A percentile compares a stretch with the other conserved stretches of the same genome.
These are phyloP conservation scores for Myotis myotis DNA, from an alignment of 2,797 vertebrate genomes.

Conservation along the genomic window DNA sequence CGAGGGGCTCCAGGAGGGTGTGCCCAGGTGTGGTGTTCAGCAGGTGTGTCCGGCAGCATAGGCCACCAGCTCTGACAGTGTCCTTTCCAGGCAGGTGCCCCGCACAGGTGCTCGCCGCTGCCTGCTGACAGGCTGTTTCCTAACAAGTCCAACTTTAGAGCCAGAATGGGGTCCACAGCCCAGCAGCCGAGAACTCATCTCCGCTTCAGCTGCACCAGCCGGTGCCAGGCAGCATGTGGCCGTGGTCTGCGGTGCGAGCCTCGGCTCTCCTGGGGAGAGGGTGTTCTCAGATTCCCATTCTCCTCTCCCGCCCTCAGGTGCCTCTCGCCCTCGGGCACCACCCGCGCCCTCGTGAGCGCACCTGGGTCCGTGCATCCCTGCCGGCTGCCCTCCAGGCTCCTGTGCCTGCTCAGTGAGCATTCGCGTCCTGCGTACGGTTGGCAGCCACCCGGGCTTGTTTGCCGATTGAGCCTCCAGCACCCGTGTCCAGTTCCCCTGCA, in stretches of 20 bases:
- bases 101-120: neutral
- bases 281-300: slow-evolving; percentile 41
- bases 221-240: slow-evolving; percentile 12
- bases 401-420: neutral
- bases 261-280: slow-evolving; percentile 23
- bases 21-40: neutral
- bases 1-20: too few species aligned
- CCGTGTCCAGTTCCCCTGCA: neutral
- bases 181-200: slow-evolving; percentile 55
- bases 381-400: neutral
- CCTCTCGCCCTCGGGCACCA: slow-evolving; percentile 63
- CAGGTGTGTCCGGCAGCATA: neutral
- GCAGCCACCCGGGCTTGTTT: neutral
- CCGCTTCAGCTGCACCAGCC: slow-evolving; percentile 43
- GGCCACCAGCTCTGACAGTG: neutral
- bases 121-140: neutral
- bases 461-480: neutral
- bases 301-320: slow-evolving; percentile 48
- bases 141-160: slow-evolving; percentile 30
- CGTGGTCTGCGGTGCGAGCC: neutral
- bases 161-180: slow-evolving; percentile 54
- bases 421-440: neutral
- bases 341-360: neutral
- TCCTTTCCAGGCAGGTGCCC: neutral
- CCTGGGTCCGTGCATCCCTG: neutral